Evolutionary conservation across 1,140 invertebrate genomes (phyloP).

Genomic region (Meteorus sp.): DNA sequence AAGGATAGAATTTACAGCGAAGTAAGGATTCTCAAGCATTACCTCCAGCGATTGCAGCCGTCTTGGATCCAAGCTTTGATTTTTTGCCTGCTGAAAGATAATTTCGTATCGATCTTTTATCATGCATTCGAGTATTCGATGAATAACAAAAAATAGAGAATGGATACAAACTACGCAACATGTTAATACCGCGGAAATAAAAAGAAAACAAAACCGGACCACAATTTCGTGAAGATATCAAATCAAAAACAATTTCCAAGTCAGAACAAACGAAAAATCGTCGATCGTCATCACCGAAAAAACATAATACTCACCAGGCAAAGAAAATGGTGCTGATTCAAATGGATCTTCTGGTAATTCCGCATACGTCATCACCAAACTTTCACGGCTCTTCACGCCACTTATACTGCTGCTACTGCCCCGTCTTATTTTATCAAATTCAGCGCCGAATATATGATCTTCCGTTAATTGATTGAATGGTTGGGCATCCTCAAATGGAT

Average conservation of each 20-base stretch:
- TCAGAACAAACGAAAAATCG: neutral
- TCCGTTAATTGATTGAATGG: conserved; percentile 78
- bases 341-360: conserved; percentile 75
- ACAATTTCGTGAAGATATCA: neutral
- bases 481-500: conserved; percentile 76
- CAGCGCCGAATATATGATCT: conserved; percentile 83
- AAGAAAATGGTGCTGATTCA: conserved; percentile 77
- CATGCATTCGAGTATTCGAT: conserved; percentile 16
- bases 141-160: conserved; percentile 9
- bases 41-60: conserved; percentile 63
- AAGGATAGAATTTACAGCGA: conserved; percentile 36
- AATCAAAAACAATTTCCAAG: neutral
- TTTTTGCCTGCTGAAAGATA: conserved; percentile 55
- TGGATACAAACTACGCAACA: neutral
- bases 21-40: conserved; percentile 63
- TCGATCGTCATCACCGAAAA: no score
- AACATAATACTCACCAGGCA: conserved; percentile 62
- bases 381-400: conserved; percentile 76
- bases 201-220: no score
- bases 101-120: conserved; percentile 16
- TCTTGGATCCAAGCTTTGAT: conserved; percentile 62
- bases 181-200: no score
- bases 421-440: conserved; percentile 82
- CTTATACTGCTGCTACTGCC: conserved; percentile 82
- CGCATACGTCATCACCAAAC: conserved; percentile 73